Conservation (phyloP, 2,888 invertebrate genomes). For the Spicauda simplicius region DNA sequence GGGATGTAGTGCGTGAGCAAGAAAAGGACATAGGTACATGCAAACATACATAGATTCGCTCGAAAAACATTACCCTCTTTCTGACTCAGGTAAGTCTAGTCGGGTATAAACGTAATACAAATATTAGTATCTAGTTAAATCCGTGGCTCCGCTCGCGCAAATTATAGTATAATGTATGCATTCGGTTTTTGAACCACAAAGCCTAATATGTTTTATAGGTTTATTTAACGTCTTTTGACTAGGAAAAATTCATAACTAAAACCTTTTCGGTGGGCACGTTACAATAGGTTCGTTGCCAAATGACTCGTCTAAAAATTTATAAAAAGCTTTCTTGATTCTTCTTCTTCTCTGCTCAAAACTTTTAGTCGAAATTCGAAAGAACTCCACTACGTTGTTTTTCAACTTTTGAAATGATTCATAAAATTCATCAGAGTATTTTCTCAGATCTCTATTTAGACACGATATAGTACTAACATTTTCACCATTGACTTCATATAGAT, state of each 20-base stretch:
- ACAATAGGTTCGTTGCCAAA: background rate
- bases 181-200: too few species aligned
- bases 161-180: too few species aligned
- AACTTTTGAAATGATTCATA: constrained; percentile 29
- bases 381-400: background rate
- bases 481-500: background rate
- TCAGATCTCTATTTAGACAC: constrained; percentile 21
- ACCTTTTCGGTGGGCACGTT: background rate
- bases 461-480: background rate
- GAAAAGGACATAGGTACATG: too few species aligned
- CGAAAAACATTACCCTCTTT: too few species aligned
- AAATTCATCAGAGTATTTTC: constrained; percentile 7
- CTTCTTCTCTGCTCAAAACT: background rate
- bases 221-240: too few species aligned
- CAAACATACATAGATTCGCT: too few species aligned
- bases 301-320: background rate
- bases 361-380: background rate
- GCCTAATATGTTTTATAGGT: too few species aligned
- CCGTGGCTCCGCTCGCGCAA: too few species aligned
- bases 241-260: background rate
- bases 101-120: too few species aligned
- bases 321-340: background rate
- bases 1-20: too few species aligned
- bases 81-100: too few species aligned
- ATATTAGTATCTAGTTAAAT: too few species aligned